Evolutionary conservation across 2,888 invertebrate genomes (phyloP).

Genomic region (Pheosia gnoma): DNA sequence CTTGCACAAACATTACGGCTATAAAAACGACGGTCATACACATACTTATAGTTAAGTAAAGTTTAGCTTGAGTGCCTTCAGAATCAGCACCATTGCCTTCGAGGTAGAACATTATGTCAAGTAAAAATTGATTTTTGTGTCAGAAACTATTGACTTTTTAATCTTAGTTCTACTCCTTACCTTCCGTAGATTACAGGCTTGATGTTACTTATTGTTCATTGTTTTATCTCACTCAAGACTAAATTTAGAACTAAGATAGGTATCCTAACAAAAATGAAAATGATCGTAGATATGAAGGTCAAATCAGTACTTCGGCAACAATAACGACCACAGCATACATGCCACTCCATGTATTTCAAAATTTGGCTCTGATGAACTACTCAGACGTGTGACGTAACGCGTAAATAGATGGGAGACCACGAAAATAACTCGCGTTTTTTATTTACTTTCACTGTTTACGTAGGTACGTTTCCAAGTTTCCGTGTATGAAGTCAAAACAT

Average conservation of each 20-base stretch:
- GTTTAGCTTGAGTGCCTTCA: too few relatives aligned
- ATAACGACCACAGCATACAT: slow-evolving; percentile 32
- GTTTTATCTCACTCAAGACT: not conserved
- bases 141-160: too few relatives aligned
- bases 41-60: too few relatives aligned
- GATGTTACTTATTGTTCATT: too few relatives aligned
- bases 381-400: slow-evolving; percentile 38
- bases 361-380: slow-evolving; percentile 42
- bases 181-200: too few relatives aligned
- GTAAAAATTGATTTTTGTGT: not conserved
- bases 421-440: slow-evolving; percentile 39
- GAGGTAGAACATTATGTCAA: too few relatives aligned
- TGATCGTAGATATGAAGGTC: slow-evolving; percentile 10
- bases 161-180: too few relatives aligned
- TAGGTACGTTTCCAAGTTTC: slow-evolving; percentile 23
- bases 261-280: not conserved
- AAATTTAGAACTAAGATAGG: not conserved
- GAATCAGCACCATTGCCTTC: too few relatives aligned
- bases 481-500: slow-evolving; percentile 42
- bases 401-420: slow-evolving; percentile 41
- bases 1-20: too few relatives aligned
- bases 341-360: slow-evolving; percentile 50
- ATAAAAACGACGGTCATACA: too few relatives aligned
- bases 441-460: slow-evolving; percentile 49
- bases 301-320: slow-evolving; percentile 27